Evolutionary conservation across 2,113 vertebrate genomes (phyloP).

Genomic region (Dendropsophus ebraccatus): DNA sequence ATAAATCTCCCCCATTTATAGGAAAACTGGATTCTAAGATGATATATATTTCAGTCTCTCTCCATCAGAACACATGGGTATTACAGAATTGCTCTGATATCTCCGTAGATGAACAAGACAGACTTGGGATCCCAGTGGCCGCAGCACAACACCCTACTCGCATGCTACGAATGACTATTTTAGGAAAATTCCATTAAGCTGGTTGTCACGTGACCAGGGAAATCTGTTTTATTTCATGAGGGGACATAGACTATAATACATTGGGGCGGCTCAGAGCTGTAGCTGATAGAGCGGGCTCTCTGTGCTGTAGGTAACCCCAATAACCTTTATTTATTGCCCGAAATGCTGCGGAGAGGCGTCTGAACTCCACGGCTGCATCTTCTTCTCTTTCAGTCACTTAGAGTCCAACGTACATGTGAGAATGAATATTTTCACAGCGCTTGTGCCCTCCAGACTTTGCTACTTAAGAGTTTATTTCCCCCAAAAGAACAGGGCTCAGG

Average conservation of each 20-base stretch:
- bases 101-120: too few species aligned
- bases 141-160: too few species aligned
- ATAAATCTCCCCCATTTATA: too few species aligned
- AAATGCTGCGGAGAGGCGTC: not conserved
- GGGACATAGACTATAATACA: too few species aligned
- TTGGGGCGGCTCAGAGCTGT: too few species aligned
- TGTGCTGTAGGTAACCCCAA: not conserved
- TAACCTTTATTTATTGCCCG: not conserved
- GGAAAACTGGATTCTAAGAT: too few species aligned
- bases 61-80: too few species aligned
- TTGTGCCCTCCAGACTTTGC: constrained; percentile 29
- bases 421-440: not conserved
- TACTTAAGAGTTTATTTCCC: constrained; percentile 47
- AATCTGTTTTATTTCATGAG: not conserved
- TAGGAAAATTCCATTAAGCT: not conserved
- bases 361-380: not conserved
- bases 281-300: not conserved
- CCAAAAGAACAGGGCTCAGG: constrained; percentile 13
- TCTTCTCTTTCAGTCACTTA: not conserved
- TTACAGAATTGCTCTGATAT: too few species aligned
- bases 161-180: too few species aligned
- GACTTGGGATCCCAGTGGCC: too few species aligned
- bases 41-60: too few species aligned
- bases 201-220: not conserved
- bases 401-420: not conserved